These are phyloP conservation scores for Sthenelais limicola DNA, from an alignment of 2,888 invertebrate species.

Conservation along the genomic window DNA sequence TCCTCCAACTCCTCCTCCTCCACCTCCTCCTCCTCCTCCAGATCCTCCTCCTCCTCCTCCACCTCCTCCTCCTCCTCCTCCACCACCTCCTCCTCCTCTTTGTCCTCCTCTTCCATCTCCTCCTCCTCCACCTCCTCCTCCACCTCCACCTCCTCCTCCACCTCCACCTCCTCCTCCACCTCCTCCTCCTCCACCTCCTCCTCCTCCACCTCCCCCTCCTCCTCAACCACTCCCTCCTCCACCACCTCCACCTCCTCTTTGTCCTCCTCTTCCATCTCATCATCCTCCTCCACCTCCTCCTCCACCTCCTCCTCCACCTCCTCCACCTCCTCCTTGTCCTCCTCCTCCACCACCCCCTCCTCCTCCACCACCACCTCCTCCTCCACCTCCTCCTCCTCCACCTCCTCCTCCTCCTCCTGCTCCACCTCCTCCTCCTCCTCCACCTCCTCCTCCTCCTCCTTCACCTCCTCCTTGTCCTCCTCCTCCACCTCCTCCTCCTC, in stretches of 20 bases:
- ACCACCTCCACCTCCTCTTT: constrained; percentile 13
- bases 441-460: too few species aligned
- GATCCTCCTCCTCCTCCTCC: neutral
- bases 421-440: constrained; percentile 4
- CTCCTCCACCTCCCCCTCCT: too few species aligned
- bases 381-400: neutral
- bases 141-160: too few species aligned
- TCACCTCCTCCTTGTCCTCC: neutral
- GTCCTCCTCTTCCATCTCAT: constrained; percentile 14
- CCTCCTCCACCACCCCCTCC: constrained; percentile 2
- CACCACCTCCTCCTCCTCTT: neutral
- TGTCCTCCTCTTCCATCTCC: neutral
- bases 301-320: constrained; percentile 27
- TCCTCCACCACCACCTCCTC: neutral
- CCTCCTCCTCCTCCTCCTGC: constrained; percentile 18
- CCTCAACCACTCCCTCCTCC: too few species aligned
- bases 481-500: neutral
- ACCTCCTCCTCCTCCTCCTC: neutral
- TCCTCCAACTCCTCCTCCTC: too few species aligned
- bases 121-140: neutral
- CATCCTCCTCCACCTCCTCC: constrained; percentile 7
- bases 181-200: neutral
- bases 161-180: neutral
- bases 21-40: too few species aligned
- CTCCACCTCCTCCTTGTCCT: constrained; percentile 28